Base-by-base conservation (phyloP, 2,113 vertebrate genomes). In the Arothron firmamentum region DNA sequence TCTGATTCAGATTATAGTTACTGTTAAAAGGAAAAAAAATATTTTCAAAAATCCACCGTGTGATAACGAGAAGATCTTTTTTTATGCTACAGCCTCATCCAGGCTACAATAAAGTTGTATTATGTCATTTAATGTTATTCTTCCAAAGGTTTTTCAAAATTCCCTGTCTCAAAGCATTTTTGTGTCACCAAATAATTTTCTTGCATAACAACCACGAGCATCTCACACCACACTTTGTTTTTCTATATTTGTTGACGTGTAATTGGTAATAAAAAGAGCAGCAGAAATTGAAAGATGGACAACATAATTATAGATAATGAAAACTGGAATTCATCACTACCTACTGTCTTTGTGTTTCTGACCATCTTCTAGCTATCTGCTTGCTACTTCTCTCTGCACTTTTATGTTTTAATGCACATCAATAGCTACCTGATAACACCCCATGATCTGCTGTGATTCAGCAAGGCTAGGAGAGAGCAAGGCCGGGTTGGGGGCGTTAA, bases 401-500 rank as follows among this genome's bases (percentile, higher is more conserved):
- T 78, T 75, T 71, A 72, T 86, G 82, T 87, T 83, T 82, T 85
- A 87, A 88, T 81, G 82, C 64, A 77, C 81, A 84, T 82, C 69
- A 83, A 85, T 87, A 81, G 80, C 70, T 68, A 88, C 87, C 65
- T 71, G 84, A 85, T 85, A 86, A 79, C 73, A 78, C 75, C 59
- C 66, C 5, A 49, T 64, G 78, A 14, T 68, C 50, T 53, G 21
- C 73, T 23, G 2, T 2, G 21, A 23, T 23, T 75, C 48, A 56
- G 60, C 19, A 20, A 62, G 51, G 70, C 75, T 75, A 59, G 62
- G 74, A 66, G 77, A 84, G 72, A 61, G 63, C 23, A 4, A 54
- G 69, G 62, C 23, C 18, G 58, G 61, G 47, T 9, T 5, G 57
- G 31, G 5, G 42, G 31, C 3, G 48, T 14, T 46, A 2, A 15